Conservation (phyloP, 2,888 invertebrate species). For the Eupithecia dodoneata region DNA sequence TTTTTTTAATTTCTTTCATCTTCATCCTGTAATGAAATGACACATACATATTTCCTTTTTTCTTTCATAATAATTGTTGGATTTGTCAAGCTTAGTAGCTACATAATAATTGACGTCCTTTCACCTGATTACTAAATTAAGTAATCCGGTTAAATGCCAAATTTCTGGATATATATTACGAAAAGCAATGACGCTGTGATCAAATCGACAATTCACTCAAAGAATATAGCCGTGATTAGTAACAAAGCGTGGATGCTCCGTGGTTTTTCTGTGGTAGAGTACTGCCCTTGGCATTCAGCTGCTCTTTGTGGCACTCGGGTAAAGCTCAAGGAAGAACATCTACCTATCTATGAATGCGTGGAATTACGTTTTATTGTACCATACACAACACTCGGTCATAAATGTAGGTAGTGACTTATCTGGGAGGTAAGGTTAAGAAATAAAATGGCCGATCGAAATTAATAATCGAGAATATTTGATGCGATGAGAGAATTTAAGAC, state of each 20-base stretch:
- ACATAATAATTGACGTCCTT: too few relatives aligned
- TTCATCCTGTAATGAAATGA: too few relatives aligned
- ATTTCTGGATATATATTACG: background rate
- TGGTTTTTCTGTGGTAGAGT: slow-evolving; percentile 19
- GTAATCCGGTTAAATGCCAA: background rate
- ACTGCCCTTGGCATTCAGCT: slow-evolving; percentile 33
- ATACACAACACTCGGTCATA: background rate
- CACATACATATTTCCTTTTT: too few relatives aligned
- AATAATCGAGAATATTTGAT: background rate
- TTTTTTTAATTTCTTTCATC: too few relatives aligned
- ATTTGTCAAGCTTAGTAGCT: background rate
- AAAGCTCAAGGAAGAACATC: slow-evolving; percentile 25
- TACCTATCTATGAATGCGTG: slow-evolving; percentile 12
- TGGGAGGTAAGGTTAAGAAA: background rate
- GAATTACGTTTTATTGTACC: slow-evolving; percentile 15
- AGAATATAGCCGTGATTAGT: slow-evolving; percentile 12
- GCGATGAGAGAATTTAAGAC: background rate
- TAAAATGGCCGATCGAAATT: background rate
- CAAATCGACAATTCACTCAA: background rate
- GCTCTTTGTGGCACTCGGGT: slow-evolving; percentile 21
- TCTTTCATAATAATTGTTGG: background rate
- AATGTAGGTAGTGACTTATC: background rate
- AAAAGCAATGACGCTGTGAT: background rate
- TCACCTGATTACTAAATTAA: too few relatives aligned
- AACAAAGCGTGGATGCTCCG: slow-evolving; percentile 9